phyloP scores from a whole-genome alignment of 2,113 vertebrate species.

The Donacobius atricapilla region DNA sequence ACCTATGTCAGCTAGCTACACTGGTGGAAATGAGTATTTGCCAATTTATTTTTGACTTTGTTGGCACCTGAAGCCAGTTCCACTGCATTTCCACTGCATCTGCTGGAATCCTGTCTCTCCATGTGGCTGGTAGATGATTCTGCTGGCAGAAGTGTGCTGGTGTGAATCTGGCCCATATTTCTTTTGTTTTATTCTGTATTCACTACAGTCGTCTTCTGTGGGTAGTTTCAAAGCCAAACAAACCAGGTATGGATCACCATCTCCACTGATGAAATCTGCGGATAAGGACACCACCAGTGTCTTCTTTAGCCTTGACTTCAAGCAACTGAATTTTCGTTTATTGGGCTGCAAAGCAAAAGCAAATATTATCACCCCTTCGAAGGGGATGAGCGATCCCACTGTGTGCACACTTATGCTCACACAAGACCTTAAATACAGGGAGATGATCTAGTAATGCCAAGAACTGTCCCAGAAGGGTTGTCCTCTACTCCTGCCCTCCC shows the following conservation, averaged over 20 bases:
- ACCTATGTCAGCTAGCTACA: neutral
- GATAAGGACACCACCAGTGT: neutral
- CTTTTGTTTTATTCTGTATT: neutral
- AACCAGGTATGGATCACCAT: neutral
- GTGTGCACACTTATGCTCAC: fast-evolving
- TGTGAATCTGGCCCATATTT: neutral
- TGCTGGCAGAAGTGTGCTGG: neutral
- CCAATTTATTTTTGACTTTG: neutral
- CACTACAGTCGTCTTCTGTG: neutral
- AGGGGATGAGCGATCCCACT: neutral
- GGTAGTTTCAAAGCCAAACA: neutral
- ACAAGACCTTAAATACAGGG: neutral
- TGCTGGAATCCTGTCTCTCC: neutral
- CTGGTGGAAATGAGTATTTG: neutral
- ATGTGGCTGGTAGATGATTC: neutral
- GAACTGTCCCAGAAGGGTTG: neutral
- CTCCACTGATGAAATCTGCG: neutral
- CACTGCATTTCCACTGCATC: neutral
- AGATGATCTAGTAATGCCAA: neutral
- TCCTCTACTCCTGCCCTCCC: neutral
- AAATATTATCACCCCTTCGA: neutral
- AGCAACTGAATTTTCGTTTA: neutral
- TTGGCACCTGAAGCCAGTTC: neutral
- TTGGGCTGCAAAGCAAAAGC: neutral
- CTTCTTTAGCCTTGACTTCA: neutral